A percentile compares a stretch with the other conserved stretches of the same genome.
Conservation (phyloP, 2,888 invertebrate genomes). For the Tachina fera region DNA sequence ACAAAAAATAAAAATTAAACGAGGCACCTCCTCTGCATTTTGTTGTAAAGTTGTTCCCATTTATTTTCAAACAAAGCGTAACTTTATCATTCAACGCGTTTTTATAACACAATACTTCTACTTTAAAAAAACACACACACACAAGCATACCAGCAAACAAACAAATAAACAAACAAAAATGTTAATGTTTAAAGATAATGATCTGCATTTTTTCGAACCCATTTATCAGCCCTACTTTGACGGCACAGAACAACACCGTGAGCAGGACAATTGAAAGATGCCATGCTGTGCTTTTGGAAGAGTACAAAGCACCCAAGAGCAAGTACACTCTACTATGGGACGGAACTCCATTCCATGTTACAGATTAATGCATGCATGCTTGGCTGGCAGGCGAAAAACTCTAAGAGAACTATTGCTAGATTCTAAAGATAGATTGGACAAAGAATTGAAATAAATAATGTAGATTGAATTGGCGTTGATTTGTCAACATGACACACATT, state of each 20-base stretch:
- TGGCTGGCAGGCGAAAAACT: background rate
- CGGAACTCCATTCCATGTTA: background rate
- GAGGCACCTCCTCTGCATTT: conserved; percentile 69
- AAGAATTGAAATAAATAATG: conserved; percentile 69
- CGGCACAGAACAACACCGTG: conserved; percentile 62
- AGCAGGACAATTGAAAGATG: conserved; percentile 71
- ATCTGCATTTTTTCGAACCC: conserved; percentile 71
- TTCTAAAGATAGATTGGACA: conserved; percentile 69
- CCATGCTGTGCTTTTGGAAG: conserved; percentile 67
- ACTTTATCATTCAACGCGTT: conserved; percentile 63
- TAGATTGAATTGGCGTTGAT: conserved; percentile 71
- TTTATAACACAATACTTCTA: conserved; percentile 15
- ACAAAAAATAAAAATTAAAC: conserved; percentile 30
- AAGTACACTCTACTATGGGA: conserved; percentile 12
- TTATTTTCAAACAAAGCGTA: conserved; percentile 68
- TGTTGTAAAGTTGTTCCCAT: conserved; percentile 69
- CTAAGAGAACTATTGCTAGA: conserved; percentile 62
- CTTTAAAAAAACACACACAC: no score
- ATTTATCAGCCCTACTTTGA: conserved; percentile 72
- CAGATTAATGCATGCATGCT: conserved; percentile 23
- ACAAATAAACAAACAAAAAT: conserved; percentile 12
- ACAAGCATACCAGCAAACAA: background rate
- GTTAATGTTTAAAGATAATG: conserved; percentile 67
- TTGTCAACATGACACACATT: conserved; percentile 72
- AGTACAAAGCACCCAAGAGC: conserved; percentile 40